A percentile compares a stretch with the other conserved stretches of the same genome.
phyloP scores from a whole-genome alignment of 2,797 vertebrate species.

The Acridotheres tristis region DNA sequence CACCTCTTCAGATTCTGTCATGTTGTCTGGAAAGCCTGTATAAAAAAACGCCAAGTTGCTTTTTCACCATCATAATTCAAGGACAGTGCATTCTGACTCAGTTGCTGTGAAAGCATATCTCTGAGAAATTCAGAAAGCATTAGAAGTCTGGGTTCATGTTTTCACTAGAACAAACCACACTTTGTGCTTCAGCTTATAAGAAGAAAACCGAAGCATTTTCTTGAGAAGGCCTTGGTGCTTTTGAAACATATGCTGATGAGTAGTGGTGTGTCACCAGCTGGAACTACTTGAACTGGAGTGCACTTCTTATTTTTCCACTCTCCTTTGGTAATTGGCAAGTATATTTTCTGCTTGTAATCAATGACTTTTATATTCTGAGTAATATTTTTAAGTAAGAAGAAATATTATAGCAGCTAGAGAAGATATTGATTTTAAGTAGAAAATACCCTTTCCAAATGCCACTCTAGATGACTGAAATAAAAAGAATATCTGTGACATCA shows the following conservation, averaged over 20 bases:
- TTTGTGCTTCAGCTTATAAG: slow-evolving; percentile 25
- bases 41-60: not conserved
- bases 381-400: slow-evolving; percentile 65
- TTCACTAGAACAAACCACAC: not conserved
- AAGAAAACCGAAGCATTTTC: slow-evolving; percentile 41
- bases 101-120: not conserved
- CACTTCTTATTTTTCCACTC: slow-evolving; percentile 47
- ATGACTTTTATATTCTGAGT: slow-evolving; percentile 65
- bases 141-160: not conserved
- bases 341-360: slow-evolving; percentile 69
- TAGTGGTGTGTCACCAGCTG: slow-evolving; percentile 54
- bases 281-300: slow-evolving; percentile 47
- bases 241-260: slow-evolving; percentile 19
- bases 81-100: not conserved
- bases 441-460: slow-evolving; percentile 41
- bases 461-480: slow-evolving; percentile 30
- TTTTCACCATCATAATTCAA: not conserved
- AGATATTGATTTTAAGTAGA: slow-evolving; percentile 56
- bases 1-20: not conserved
- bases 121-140: not conserved
- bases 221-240: slow-evolving; percentile 48
- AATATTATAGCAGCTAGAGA: slow-evolving; percentile 51
- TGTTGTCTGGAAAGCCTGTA: not conserved
- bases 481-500: not conserved
- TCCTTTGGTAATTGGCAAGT: slow-evolving; percentile 61